A percentile compares a stretch with the other conserved stretches of the same genome.
Evolutionary conservation across 2,888 invertebrate genomes (phyloP).

Genomic region (Carterocephalus palaemon): DNA sequence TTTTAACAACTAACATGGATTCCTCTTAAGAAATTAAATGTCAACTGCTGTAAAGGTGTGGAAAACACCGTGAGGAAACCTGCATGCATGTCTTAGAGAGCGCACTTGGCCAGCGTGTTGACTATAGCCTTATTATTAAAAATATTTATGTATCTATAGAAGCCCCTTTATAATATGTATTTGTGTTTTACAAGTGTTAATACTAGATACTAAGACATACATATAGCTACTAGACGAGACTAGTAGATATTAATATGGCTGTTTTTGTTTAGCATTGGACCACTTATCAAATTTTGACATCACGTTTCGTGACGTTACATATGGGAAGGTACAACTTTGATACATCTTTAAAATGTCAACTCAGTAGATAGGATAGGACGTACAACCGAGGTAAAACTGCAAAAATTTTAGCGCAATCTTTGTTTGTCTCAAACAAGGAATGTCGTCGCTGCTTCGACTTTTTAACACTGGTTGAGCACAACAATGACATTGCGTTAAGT

Average conservation of each 20-base stretch:
- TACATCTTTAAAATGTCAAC: neutral
- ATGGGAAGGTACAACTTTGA: constrained; percentile 14
- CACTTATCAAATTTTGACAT: too few relatives aligned
- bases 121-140: too few relatives aligned
- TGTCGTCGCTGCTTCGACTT: constrained; percentile 21
- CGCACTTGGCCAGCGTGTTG: too few relatives aligned
- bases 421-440: constrained; percentile 4
- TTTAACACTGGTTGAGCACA: constrained; percentile 45
- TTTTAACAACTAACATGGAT: too few relatives aligned
- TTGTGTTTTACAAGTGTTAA: neutral
- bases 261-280: too few relatives aligned
- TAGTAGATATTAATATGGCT: neutral
- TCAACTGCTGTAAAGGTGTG: too few relatives aligned
- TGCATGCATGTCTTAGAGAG: too few relatives aligned
- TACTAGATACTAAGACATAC: neutral
- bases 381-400: neutral
- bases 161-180: too few relatives aligned
- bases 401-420: constrained; percentile 2
- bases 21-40: too few relatives aligned
- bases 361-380: neutral
- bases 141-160: too few relatives aligned
- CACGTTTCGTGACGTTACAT: too few relatives aligned
- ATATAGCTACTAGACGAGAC: neutral
- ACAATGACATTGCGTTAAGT: constrained; percentile 63
- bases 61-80: too few relatives aligned